Evolutionary conservation across 1,140 invertebrate genomes (phyloP), one percentile per base, ranked within the genome.

Genomic region (Panonychus citri): DNA sequence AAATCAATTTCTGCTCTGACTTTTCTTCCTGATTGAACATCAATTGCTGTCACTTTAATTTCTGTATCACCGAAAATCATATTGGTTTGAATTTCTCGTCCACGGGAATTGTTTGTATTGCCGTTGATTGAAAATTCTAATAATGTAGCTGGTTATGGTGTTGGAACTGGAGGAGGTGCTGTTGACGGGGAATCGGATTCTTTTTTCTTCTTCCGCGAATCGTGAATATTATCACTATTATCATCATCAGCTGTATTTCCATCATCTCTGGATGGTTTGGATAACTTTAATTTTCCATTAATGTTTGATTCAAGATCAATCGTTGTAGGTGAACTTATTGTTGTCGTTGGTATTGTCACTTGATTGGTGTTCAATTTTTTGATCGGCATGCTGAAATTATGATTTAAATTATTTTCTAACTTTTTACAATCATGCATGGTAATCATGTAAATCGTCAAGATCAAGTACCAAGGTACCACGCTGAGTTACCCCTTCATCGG

Each of bases 41-140:
- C 77, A 3, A 75, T 60, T 1, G 76, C 76, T 48, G 66, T 70
- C 37, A 63, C 74, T 61, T 70, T 73, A 28, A 78, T 74, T 66
- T 78, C 76, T 3, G 76, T 78, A 56, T 76, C 74, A 3, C 76
- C 76, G 66, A 78, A 78, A 40, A 71, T 67, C 71, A 78, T 75
- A 54, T 71, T 64, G 0, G 73, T 70, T 59, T 73, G 69, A 51
- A 77, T 76, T 68, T 73, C 72, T 51, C 72, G 56, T 34, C 64
- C 59, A 15, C 24, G 49, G n/a, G n/a, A n/a, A 25, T 50, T 50
- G 3, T 50, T 25, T 19, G 8, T 28, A 28, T 8, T 8, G n/a
- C n/a, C n/a, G n/a, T n/a, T n/a, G n/a, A n/a, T n/a, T n/a, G n/a
- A n/a, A n/a, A 10, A n/a, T 15, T 46, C 43, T 13, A 7, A n/a